Evolutionary conservation across 2,888 invertebrate species (phyloP), one percentile per base, ranked within the genome.

Genomic region (Marasmarcha lunaedactyla): DNA sequence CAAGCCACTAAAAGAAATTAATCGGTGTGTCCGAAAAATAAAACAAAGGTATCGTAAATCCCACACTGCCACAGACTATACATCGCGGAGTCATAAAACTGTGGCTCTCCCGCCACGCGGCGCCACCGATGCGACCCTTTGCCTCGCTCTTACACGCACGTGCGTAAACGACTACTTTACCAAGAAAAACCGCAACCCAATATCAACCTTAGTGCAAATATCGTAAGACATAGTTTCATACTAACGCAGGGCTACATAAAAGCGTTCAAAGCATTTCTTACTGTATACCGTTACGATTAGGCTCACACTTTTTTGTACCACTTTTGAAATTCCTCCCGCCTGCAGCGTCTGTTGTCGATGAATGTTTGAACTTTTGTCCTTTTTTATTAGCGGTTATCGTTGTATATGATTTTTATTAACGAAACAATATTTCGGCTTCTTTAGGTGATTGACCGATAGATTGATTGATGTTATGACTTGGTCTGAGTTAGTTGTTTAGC

Each of bases 311-410:
- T 63, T 63, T 64, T 63, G 59, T 51, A 55, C 54, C 62, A 52
- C 69, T 76, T 76, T 72, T 68, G 60, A 53, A 68, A 77, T 77
- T 72, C 68, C 62, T 55, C 50, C 53, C 54, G 47, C 52, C 56
- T 62, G 59, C 58, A 63, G 63, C 65, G 70, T 70, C 67, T 58
- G 66, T 66, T 60, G 64, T 63, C 63, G 71, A 69, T 65, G 64
- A 63, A 65, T 67, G 70, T 69, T 76, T 77, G 74, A 79, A 78
- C 78, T 79, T 74, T 78, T 68, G 71, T 63, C 67, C 68, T 71
- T 76, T 71, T 77, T 69, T 65, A 77, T 73, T 74, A 73, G 70
- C 71, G 66, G 72, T 72, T 71, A 67, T 67, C 64, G 65, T 65
- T 54, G 53, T 55, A 54, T 65, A 63, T 54, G 53, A 59, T 66